These are phyloP conservation scores for Axis porcinus DNA, from an alignment of 2,113 vertebrate species.

Conservation along the genomic window DNA sequence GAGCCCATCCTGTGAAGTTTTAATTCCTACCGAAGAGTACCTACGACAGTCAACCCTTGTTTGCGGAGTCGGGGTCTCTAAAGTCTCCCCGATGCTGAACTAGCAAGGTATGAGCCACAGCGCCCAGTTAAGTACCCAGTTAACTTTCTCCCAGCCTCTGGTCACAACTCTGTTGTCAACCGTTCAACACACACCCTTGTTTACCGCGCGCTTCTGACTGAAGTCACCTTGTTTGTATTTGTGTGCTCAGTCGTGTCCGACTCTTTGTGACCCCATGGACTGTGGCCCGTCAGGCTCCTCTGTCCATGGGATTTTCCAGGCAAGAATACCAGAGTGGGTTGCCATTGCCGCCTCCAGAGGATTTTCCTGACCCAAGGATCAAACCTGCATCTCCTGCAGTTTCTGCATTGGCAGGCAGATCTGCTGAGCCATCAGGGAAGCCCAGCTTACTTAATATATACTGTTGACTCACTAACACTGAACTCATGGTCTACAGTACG, in stretches of 20 bases:
- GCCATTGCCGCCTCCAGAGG: not conserved
- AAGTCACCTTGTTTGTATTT: not conserved
- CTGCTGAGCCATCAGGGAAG: not conserved
- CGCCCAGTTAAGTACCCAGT: not conserved
- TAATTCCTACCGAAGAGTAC: not conserved
- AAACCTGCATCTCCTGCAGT: not conserved
- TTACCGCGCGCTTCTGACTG: not conserved
- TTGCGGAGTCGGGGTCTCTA: not conserved
- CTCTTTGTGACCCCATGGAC: not conserved
- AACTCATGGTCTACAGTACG: not conserved
- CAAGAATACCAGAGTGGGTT: not conserved
- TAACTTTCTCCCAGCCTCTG: not conserved
- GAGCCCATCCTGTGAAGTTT: not conserved
- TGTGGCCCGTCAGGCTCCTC: not conserved
- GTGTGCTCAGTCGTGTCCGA: not conserved
- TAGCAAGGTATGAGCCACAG: not conserved
- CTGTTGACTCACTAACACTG: not conserved
- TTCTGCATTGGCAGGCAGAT: not conserved
- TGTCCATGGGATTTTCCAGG: not conserved
- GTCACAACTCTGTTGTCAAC: not conserved
- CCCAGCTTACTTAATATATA: not conserved
- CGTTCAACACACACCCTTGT: not conserved
- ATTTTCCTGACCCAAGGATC: not conserved
- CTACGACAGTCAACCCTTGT: not conserved
- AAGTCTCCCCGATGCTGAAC: not conserved